These are phyloP conservation scores for Erebia epiphron DNA, from an alignment of 2,888 invertebrate genomes.

Conservation along the genomic window DNA sequence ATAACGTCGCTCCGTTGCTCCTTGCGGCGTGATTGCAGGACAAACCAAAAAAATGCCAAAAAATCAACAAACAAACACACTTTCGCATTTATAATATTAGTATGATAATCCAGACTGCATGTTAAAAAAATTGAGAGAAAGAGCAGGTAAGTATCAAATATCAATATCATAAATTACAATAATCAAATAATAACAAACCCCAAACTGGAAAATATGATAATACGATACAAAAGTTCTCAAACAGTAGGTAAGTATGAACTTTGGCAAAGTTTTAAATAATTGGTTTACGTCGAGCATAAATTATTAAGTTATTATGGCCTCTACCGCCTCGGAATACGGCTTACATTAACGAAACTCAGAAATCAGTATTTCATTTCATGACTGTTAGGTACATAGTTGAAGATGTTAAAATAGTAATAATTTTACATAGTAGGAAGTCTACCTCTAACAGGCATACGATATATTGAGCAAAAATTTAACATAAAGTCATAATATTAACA, in stretches of 20 bases:
- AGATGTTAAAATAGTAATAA: not conserved
- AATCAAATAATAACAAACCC: not conserved
- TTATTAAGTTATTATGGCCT: conserved; percentile 24
- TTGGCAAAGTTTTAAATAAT: conserved; percentile 30
- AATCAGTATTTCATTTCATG: no score
- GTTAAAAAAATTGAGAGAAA: not conserved
- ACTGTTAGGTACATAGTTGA: no score
- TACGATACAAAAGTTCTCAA: conserved; percentile 9
- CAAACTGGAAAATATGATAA: conserved; percentile 14
- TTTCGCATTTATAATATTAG: no score
- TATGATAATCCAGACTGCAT: no score
- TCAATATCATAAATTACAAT: conserved; percentile 2
- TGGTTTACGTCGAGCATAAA: conserved; percentile 25
- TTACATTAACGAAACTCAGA: conserved; percentile 7
- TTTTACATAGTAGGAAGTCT: no score
- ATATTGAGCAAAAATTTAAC: no score
- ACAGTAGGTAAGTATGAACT: not conserved
- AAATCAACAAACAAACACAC: no score
- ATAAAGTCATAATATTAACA: no score
- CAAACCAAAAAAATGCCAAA: no score
- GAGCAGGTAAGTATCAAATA: not conserved
- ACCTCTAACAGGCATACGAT: no score
- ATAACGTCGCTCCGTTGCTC: no score
- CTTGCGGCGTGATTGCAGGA: no score
- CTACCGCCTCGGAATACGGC: conserved; percentile 22